These are phyloP conservation scores for Sebastes iracundus DNA, from an alignment of 2,797 vertebrate species.

Conservation along the genomic window DNA sequence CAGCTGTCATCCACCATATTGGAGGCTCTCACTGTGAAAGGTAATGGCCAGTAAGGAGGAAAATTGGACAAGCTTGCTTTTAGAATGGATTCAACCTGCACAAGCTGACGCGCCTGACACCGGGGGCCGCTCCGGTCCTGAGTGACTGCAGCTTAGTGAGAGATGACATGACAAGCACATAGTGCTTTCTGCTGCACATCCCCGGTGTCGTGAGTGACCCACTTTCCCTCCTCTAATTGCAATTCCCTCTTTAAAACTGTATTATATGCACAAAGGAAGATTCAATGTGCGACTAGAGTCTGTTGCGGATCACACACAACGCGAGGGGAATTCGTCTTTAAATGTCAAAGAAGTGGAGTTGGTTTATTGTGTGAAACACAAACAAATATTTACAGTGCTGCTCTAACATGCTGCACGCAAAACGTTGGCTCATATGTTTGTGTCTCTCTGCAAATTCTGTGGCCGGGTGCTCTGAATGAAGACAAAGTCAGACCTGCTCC, in stretches of 20 bases:
- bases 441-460: background rate
- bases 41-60: slow-evolving; percentile 36
- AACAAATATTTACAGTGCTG: background rate
- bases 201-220: slow-evolving; percentile 61
- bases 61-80: slow-evolving; percentile 35
- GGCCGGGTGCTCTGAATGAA: background rate
- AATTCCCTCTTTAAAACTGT: slow-evolving; percentile 59
- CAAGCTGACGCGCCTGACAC: slow-evolving; percentile 37
- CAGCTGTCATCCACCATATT: slow-evolving; percentile 50
- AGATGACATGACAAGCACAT: slow-evolving; percentile 65
- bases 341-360: background rate
- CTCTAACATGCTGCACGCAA: background rate
- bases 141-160: slow-evolving; percentile 60
- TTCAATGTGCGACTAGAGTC: background rate
- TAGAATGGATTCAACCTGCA: slow-evolving; percentile 46
- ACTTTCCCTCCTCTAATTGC: slow-evolving; percentile 61
- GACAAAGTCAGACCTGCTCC: background rate
- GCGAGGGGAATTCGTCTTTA: background rate
- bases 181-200: slow-evolving; percentile 56
- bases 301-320: background rate
- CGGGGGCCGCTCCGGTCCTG: slow-evolving; percentile 20
- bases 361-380: background rate
- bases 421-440: background rate
- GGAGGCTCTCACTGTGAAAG: slow-evolving; percentile 22
- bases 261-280: slow-evolving; percentile 25